phyloP scores from a whole-genome alignment of 2,113 vertebrate species.

The Columba janthina region DNA sequence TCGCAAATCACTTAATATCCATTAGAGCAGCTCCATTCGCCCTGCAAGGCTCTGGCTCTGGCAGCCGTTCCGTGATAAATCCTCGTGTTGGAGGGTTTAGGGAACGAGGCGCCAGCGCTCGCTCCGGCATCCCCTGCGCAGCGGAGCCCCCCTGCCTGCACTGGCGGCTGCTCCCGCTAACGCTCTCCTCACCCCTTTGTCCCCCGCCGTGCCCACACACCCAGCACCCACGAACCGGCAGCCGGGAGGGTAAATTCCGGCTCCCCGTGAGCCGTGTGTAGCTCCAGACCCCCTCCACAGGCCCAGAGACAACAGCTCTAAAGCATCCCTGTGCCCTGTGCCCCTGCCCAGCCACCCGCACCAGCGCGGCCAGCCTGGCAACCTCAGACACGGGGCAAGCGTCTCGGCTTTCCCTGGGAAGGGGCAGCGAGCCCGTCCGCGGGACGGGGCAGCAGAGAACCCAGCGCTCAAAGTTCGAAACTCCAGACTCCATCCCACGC shows the following conservation, averaged over 20 bases:
- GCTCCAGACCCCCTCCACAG: too few relatives aligned
- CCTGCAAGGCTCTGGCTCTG: conserved; percentile 26
- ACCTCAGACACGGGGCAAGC: accelerated
- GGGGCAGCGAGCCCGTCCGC: accelerated
- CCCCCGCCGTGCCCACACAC: too few relatives aligned
- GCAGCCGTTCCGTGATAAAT: background rate
- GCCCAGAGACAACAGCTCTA: too few relatives aligned
- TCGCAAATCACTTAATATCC: conserved; percentile 74
- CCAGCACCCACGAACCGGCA: background rate
- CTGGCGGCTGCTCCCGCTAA: background rate
- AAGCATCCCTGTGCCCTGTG: too few relatives aligned
- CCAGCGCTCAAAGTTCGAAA: background rate
- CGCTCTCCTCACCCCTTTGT: background rate
- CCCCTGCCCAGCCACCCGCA: background rate
- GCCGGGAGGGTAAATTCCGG: background rate
- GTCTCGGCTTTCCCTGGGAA: background rate
- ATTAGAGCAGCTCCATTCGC: conserved; percentile 59
- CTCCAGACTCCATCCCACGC: background rate
- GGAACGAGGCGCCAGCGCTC: background rate
- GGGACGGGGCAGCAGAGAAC: background rate
- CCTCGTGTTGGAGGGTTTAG: background rate
- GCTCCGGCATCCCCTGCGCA: background rate
- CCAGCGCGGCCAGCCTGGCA: too few relatives aligned
- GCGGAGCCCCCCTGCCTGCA: background rate
- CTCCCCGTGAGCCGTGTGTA: background rate